These are phyloP conservation scores for Spondyliosoma cantharus DNA, from an alignment of 2,797 vertebrate species.

Conservation along the genomic window DNA sequence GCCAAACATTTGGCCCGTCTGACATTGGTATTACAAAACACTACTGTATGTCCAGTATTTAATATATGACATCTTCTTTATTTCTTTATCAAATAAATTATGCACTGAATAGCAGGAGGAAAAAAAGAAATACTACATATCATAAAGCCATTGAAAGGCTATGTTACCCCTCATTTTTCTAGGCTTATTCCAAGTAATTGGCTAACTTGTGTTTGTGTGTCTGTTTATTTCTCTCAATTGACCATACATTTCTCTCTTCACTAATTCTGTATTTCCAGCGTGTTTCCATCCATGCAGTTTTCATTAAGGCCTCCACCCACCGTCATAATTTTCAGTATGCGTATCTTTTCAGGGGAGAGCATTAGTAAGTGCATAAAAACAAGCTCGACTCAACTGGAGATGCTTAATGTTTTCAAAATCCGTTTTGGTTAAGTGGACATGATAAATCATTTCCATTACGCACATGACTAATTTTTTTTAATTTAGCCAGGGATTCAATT, in stretches of 20 bases:
- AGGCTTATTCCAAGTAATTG: constrained; percentile 6
- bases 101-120: not conserved
- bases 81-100: not conserved
- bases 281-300: constrained; percentile 25
- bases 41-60: not conserved
- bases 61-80: not conserved
- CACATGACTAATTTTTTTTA: constrained; percentile 79
- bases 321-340: constrained; percentile 44
- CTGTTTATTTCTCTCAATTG: constrained; percentile 34
- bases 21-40: not conserved
- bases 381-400: constrained; percentile 72
- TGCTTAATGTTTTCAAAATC: constrained; percentile 80
- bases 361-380: constrained; percentile 66
- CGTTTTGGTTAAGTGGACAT: constrained; percentile 83
- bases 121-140: not conserved
- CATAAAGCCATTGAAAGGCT: not conserved
- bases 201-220: constrained; percentile 1
- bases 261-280: constrained; percentile 20
- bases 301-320: constrained; percentile 36
- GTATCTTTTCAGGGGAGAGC: constrained; percentile 49
- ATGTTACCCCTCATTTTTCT: not conserved
- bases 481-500: constrained; percentile 78
- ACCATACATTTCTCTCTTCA: constrained; percentile 27
- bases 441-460: constrained; percentile 82
- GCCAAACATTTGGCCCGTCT: not conserved